Conservation (phyloP, 2,888 invertebrate species). For the Gastrophysa polygoni region DNA sequence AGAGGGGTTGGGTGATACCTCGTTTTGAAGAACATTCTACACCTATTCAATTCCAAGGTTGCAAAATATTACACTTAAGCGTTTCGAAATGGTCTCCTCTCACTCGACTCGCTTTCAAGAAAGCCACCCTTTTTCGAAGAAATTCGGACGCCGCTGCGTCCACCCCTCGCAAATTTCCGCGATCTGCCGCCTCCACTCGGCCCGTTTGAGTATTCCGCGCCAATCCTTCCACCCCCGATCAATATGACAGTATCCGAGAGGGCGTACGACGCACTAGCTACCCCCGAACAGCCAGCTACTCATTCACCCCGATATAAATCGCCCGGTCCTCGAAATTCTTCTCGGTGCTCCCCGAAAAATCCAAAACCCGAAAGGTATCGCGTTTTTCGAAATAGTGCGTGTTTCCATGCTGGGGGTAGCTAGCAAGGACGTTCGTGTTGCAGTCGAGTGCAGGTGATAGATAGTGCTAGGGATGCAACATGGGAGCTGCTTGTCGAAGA, state of each 20-base stretch:
- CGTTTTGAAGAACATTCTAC: too few relatives aligned
- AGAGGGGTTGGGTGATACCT: too few relatives aligned
- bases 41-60: too few relatives aligned
- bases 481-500: conserved; percentile 29
- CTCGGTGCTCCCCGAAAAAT: not conserved
- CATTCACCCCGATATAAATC: not conserved
- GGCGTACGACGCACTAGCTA: conserved; percentile 39
- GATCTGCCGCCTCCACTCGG: conserved; percentile 34
- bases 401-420: conserved; percentile 26
- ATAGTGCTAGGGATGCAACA: conserved; percentile 23
- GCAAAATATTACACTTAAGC: too few relatives aligned
- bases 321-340: not conserved
- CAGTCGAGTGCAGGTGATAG: conserved; percentile 34
- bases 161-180: conserved; percentile 19
- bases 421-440: conserved; percentile 23
- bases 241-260: conserved; percentile 52
- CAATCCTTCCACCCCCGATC: conserved; percentile 54
- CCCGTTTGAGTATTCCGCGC: conserved; percentile 53
- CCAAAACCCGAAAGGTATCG: not conserved
- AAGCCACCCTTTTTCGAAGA: too few relatives aligned
- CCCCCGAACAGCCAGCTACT: conserved; percentile 17
- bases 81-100: too few relatives aligned
- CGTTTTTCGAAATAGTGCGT: not conserved
- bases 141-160: conserved; percentile 7
- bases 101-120: too few relatives aligned